These are phyloP conservation scores for Drosophila lacteicornis DNA, from an alignment of 1,140 invertebrate genomes.

Conservation along the genomic window DNA sequence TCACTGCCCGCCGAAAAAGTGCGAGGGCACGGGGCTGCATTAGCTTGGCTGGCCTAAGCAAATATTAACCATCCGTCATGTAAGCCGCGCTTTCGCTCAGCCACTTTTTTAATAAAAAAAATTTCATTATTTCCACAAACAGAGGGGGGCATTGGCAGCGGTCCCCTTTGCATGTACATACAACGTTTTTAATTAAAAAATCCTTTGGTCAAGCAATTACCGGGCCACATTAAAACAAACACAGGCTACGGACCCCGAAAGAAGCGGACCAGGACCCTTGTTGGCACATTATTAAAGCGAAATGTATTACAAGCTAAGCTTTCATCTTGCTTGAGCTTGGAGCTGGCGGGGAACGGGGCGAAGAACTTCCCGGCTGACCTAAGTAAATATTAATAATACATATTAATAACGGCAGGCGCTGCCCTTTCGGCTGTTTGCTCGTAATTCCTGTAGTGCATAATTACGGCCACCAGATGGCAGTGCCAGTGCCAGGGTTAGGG, in stretches of 20 bases:
- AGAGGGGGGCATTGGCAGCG: not conserved
- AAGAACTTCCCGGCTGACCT: constrained; percentile 58
- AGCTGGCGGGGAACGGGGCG: not conserved
- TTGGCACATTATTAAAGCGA: constrained; percentile 65
- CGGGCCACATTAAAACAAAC: constrained; percentile 77
- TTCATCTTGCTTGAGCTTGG: constrained; percentile 56
- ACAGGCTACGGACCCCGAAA: constrained; percentile 38
- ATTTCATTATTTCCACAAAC: constrained; percentile 77
- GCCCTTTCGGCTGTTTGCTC: constrained; percentile 73
- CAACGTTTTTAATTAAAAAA: constrained; percentile 82
- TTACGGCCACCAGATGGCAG: constrained; percentile 34
- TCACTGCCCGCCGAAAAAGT: constrained; percentile 39
- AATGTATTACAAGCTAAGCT: constrained; percentile 70
- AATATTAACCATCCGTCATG: constrained; percentile 67
- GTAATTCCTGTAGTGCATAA: constrained; percentile 80
- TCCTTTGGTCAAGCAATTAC: constrained; percentile 82
- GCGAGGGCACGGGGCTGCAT: constrained; percentile 52
- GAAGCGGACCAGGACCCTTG: constrained; percentile 48
- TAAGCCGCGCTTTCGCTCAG: constrained; percentile 52
- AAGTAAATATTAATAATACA: constrained; percentile 85
- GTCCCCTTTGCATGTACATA: constrained; percentile 52
- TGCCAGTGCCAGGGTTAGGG: not conserved
- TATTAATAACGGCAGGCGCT: constrained; percentile 75
- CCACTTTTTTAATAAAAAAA: constrained; percentile 75
- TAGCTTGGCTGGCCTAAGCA: constrained; percentile 63